Percentiles rank a stretch among this genome's conserved stretches.
phyloP scores from a whole-genome alignment of 2,888 invertebrate species.

The Saturnia japonica region DNA sequence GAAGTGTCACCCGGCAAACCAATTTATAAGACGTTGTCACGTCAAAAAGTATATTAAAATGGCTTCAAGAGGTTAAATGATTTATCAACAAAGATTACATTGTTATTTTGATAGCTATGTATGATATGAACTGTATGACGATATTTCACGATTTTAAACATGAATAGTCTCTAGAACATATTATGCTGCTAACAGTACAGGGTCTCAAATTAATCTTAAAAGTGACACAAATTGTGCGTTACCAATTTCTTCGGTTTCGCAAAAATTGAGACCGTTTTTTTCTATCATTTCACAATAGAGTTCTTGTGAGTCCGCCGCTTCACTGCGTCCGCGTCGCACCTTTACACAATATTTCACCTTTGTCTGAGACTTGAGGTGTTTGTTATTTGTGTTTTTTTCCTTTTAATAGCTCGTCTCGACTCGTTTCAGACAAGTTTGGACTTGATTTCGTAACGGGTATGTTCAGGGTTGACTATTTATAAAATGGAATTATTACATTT shows the following conservation, averaged over 20 bases:
- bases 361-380: conserved; percentile 15
- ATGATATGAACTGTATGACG: background rate
- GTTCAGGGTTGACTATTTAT: conserved; percentile 3
- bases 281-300: conserved; percentile 1
- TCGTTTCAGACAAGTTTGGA: conserved; percentile 18
- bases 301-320: background rate
- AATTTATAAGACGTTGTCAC: too few relatives aligned
- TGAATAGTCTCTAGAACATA: background rate
- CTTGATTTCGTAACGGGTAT: conserved; percentile 21
- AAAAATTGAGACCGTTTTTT: background rate
- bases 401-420: conserved; percentile 18
- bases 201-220: background rate
- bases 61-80: too few relatives aligned
- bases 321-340: background rate
- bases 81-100: too few relatives aligned
- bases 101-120: too few relatives aligned
- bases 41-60: too few relatives aligned
- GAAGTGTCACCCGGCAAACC: too few relatives aligned
- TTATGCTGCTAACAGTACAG: background rate
- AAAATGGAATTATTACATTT: background rate
- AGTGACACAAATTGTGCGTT: conserved; percentile 7
- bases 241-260: conserved; percentile 6
- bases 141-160: background rate
- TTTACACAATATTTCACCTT: conserved; percentile 16
- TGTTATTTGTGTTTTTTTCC: conserved; percentile 13